Evolutionary conservation across 2,888 invertebrate species (phyloP).

Genomic region (Trisateles emortualis): DNA sequence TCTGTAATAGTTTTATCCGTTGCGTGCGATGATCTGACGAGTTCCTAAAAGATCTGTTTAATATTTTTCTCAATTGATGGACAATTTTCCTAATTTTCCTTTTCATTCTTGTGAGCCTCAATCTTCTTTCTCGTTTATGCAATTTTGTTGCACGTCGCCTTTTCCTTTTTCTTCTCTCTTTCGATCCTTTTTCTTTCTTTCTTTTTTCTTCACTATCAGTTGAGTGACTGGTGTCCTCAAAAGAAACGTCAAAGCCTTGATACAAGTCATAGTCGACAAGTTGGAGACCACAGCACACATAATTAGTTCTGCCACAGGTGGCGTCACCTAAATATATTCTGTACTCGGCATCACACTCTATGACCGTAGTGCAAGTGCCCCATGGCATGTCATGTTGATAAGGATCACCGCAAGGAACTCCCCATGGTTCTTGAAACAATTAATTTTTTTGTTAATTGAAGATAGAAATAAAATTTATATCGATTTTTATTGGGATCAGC

Average conservation of each 20-base stretch:
- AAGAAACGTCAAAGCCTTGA: slow-evolving; percentile 73
- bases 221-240: slow-evolving; percentile 60
- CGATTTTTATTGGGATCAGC: no score
- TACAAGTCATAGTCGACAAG: slow-evolving; percentile 73
- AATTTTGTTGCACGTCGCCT: slow-evolving; percentile 19
- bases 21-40: slow-evolving; percentile 62
- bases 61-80: slow-evolving; percentile 64
- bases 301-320: slow-evolving; percentile 71
- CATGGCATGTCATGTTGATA: slow-evolving; percentile 77
- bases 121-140: slow-evolving; percentile 39
- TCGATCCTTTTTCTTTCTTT: slow-evolving; percentile 39
- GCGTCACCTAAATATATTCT: slow-evolving; percentile 75
- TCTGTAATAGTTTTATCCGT: slow-evolving; percentile 68
- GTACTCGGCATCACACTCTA: slow-evolving; percentile 73
- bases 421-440: slow-evolving; percentile 72
- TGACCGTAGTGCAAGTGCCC: slow-evolving; percentile 72
- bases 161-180: slow-evolving; percentile 37
- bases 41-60: slow-evolving; percentile 65
- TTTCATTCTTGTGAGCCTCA: slow-evolving; percentile 64
- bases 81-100: slow-evolving; percentile 64
- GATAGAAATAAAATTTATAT: no score
- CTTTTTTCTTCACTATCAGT: slow-evolving; percentile 66
- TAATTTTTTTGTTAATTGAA: no score
- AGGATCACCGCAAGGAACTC: slow-evolving; percentile 77
- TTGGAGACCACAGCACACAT: slow-evolving; percentile 71